These are phyloP conservation scores for Corythoichthys haematopterus DNA, from an alignment of 2,113 vertebrate genomes.

Conservation along the genomic window DNA sequence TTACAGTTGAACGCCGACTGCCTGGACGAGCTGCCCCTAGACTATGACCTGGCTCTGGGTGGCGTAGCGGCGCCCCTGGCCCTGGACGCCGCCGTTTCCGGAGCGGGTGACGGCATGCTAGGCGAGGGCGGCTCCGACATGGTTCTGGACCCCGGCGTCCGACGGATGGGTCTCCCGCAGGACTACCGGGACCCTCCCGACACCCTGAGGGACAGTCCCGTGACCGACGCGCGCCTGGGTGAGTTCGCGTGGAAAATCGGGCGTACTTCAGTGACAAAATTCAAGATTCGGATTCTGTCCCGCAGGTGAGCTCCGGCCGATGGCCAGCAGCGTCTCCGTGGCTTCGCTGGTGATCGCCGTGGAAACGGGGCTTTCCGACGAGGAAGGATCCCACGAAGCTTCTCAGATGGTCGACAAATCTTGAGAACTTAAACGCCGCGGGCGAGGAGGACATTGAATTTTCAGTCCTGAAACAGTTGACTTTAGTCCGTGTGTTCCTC, in stretches of 20 bases:
- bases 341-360: conserved; percentile 63
- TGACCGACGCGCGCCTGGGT: conserved; percentile 60
- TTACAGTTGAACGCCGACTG: conserved; percentile 65
- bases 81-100: conserved; percentile 57
- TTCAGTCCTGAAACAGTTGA: neutral
- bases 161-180: conserved; percentile 60
- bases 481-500: neutral
- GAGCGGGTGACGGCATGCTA: conserved; percentile 56
- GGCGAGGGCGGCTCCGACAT: conserved; percentile 56
- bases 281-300: neutral
- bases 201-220: conserved; percentile 54
- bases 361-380: conserved; percentile 63
- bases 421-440: conserved; percentile 36
- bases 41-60: conserved; percentile 59
- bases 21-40: conserved; percentile 63
- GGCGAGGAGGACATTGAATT: neutral
- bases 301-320: conserved; percentile 66
- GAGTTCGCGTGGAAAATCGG: neutral
- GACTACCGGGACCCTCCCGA: conserved; percentile 62
- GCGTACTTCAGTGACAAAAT: neutral
- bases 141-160: conserved; percentile 60
- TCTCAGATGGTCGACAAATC: conserved; percentile 53
- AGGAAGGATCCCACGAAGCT: conserved; percentile 50
- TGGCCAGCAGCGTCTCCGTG: conserved; percentile 58
- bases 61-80: conserved; percentile 43